Evolutionary conservation across 2,113 vertebrate species (phyloP), one percentile per base, ranked within the genome.

Genomic region (Rousettus leschenaultii): DNA sequence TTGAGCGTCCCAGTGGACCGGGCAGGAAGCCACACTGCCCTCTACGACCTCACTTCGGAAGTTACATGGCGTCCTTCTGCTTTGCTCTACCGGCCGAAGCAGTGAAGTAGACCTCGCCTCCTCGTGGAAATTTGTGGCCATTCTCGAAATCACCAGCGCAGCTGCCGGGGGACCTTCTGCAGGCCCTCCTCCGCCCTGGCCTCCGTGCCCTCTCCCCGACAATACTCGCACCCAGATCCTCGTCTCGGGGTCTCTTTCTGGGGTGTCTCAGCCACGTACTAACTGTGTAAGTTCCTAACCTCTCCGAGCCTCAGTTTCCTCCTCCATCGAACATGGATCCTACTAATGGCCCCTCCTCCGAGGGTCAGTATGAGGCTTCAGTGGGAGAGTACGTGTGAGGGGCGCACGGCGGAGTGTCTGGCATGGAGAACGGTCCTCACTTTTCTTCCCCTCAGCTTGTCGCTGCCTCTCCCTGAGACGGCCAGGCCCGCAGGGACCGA

Each of bases 111-210:
- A 68, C 21, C 26, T 55, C 22, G 45, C 35, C 9, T 24, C 26
- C 38, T 48, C 7, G 0, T 35, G n/a, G n/a, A 43, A 59, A 26
- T 51, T 12, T 33, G 79, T 53, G 86, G 79, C 13, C n/a, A 1
- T 65, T 73, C 38, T 12, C 11, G n/a, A 53, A 59, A 26, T 51
- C 38, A 9, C 40, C 38, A 33, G 12, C 15, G 19, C 19, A 21
- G 28, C 40, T 48, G 26, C 61, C 3, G 0, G 0, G 38, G 45
- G 70, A 14, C 18, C 6, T 15, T 18, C 0, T 19, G 1, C 2
- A 2, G 13, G 14, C 43, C 63, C 16, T 12, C 53, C 53, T 57
- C 82, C 2, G 1, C 40, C 70, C 57, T 12, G 38, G 14, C 5
- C 57, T 19, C 5, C 0, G 30, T 1, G 33, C 19, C 38, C 61